These are phyloP conservation scores for Lophochroa leadbeateri DNA, from an alignment of 2,113 vertebrate genomes.

Conservation along the genomic window DNA sequence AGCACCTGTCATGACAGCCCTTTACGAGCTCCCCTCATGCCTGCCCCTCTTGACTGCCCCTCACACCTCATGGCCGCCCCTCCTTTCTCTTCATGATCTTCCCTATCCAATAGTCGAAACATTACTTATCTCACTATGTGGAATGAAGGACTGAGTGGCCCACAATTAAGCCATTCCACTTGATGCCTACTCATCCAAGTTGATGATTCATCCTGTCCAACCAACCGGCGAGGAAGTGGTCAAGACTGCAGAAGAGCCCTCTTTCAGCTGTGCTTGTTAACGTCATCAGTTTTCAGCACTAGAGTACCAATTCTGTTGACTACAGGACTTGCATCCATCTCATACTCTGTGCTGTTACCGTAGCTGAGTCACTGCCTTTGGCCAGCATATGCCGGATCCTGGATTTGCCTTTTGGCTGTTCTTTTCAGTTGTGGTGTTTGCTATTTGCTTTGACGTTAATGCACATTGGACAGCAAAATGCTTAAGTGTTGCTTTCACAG, in stretches of 20 bases:
- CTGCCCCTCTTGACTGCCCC: neutral
- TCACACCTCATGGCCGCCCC: neutral
- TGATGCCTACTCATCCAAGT: neutral
- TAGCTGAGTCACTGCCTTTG: slow-evolving; percentile 42
- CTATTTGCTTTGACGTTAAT: neutral
- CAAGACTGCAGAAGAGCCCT: neutral
- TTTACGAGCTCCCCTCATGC: neutral
- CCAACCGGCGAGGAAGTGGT: accelerated
- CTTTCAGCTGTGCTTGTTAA: neutral
- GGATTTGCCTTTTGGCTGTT: neutral
- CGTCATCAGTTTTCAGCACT: neutral
- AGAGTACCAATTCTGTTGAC: neutral
- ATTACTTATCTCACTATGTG: neutral
- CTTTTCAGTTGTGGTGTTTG: neutral
- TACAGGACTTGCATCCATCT: neutral
- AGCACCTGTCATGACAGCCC: too few relatives aligned
- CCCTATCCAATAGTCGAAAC: neutral
- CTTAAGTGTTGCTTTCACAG: neutral
- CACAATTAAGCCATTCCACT: neutral
- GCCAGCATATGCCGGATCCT: neutral
- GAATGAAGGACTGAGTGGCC: neutral
- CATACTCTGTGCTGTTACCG: neutral
- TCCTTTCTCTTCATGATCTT: neutral
- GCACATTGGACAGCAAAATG: neutral
- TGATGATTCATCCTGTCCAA: neutral